Evolutionary conservation across 1,140 invertebrate species (phyloP), one percentile per base, ranked within the genome.

Genomic region (Magallana ariakensis): DNA sequence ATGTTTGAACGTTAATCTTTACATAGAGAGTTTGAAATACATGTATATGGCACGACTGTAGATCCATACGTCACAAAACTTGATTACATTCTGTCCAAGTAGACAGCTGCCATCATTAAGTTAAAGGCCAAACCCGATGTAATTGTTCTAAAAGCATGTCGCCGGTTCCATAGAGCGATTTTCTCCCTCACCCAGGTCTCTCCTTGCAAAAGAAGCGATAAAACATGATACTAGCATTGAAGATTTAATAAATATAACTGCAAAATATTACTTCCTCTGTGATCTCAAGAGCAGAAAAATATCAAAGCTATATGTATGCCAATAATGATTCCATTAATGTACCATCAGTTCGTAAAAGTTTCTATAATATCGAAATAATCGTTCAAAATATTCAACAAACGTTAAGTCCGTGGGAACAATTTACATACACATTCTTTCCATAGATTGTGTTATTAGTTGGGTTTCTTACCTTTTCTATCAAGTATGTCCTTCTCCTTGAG

Each of bases 141-240:
- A 1, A 85, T 55, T 55, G 53, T 87, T 55, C 86, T 84, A 66
- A 81, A 87, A 56, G 80, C 84, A 33, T 87, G 86, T 19, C 16
- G 33, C 46, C 83, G 80, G 56, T 87, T 87, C 86, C 86, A 87
- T 1, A 60, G 46, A 16, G 62, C 75, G 46, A 87, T 84, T 19
- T 87, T 87, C 55, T 84, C 83, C 8, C 83, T 70, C 9, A 87
- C 83, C 82, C 83, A 85, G 33, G 55, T 70, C 16, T 54, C 56
- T 54, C 82, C 86, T 87, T n/a, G 33, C 22, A 70, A 33, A 33
- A 75, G 22, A 6, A 13, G n/a, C 13, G 11, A 46, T 46, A 46
- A 46, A 46, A 46, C 3, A 46, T 46, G 33, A 46, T 46, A 46
- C 33, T 46, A 46, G 33, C 1, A 4, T 46, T 46, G 5, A 46